phyloP scores from a whole-genome alignment of 2,888 invertebrate genomes.

The Conus canariensis region DNA sequence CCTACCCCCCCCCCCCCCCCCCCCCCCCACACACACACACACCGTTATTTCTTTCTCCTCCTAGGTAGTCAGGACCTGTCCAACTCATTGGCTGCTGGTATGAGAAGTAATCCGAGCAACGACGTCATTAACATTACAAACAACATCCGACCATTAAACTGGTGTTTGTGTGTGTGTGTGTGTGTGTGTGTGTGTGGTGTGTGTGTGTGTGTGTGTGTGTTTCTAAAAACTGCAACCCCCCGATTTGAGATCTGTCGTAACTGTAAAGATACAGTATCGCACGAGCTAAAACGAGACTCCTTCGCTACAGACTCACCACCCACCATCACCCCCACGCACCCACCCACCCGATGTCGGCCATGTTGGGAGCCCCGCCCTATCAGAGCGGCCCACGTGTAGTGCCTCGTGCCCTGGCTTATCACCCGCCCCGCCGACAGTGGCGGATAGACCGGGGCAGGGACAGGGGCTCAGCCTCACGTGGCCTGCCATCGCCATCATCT shows the following conservation, averaged over 20 bases:
- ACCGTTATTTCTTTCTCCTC: too few relatives aligned
- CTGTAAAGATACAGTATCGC: neutral
- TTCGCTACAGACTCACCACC: neutral
- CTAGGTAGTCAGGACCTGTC: too few relatives aligned
- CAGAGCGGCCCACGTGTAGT: neutral
- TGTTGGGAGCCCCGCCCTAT: slow-evolving; percentile 1
- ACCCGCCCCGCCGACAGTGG: neutral
- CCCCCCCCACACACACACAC: too few relatives aligned
- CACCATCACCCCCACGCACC: neutral
- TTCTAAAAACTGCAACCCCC: neutral
- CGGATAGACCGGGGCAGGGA: slow-evolving; percentile 7
- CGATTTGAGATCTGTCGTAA: neutral
- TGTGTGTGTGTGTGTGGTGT: neutral
- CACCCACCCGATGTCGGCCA: neutral
- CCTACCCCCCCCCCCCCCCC: too few relatives aligned
- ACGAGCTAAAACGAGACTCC: neutral
- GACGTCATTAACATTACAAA: neutral
- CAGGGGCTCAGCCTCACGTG: neutral
- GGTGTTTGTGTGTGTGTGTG: neutral
- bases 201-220: neutral
- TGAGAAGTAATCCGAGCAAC: too few relatives aligned
- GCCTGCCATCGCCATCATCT: neutral
- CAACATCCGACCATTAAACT: neutral
- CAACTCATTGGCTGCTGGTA: too few relatives aligned
- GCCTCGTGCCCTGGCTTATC: slow-evolving; percentile 19